A percentile compares a stretch with the other conserved stretches of the same genome.
Evolutionary conservation across 2,888 invertebrate genomes (phyloP).

Genomic region (Papilio demoleus): DNA sequence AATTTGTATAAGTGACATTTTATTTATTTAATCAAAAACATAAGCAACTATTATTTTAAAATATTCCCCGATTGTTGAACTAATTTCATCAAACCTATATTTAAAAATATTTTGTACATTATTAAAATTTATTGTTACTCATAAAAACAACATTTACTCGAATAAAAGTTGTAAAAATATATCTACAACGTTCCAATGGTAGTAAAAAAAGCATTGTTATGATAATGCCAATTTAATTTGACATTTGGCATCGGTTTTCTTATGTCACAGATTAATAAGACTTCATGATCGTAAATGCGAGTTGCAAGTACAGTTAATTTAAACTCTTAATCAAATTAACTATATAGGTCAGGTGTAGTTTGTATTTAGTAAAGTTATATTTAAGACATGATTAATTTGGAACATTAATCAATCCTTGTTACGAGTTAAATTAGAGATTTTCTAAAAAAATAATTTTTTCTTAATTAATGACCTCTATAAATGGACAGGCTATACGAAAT

Average conservation of each 20-base stretch:
- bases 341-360: slow-evolving; percentile 35
- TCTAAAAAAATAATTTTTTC: too few species aligned
- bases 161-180: background rate
- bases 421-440: too few species aligned
- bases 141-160: slow-evolving; percentile 7
- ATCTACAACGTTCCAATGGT: background rate
- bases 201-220: slow-evolving; percentile 30
- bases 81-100: too few species aligned
- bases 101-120: too few species aligned
- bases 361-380: background rate
- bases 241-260: slow-evolving; percentile 34
- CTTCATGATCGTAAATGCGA: slow-evolving; percentile 30
- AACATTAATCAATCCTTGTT: background rate
- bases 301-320: slow-evolving; percentile 34
- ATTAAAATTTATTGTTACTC: slow-evolving; percentile 18
- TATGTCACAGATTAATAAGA: slow-evolving; percentile 32
- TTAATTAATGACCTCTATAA: too few species aligned
- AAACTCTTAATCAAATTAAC: slow-evolving; percentile 36
- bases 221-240: slow-evolving; percentile 25
- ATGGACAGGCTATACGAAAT: too few species aligned
- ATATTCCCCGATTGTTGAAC: too few species aligned
- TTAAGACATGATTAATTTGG: background rate
- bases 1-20: too few species aligned
- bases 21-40: too few species aligned
- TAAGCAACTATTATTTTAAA: too few species aligned